Evolutionary conservation across 2,888 invertebrate species (phyloP).

Genomic region (Vanessa cardui): DNA sequence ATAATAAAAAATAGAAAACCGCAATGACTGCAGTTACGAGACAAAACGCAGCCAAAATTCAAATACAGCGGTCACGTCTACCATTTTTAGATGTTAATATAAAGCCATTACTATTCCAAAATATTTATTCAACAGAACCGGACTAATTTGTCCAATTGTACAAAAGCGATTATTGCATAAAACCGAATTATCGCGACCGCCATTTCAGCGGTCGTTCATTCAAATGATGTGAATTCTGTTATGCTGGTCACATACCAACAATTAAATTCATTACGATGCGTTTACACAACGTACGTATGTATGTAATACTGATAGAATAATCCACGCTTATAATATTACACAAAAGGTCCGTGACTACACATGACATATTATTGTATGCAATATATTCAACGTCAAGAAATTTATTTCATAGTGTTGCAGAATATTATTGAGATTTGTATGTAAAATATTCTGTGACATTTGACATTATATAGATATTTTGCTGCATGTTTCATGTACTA

Average conservation of each 20-base stretch:
- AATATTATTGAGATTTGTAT: too few species aligned
- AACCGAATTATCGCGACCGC: conserved; percentile 28
- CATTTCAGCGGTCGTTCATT: conserved; percentile 38
- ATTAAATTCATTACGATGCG: conserved; percentile 65
- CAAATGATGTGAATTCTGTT: conserved; percentile 48
- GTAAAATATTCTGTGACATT: too few species aligned
- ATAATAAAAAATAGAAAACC: too few species aligned
- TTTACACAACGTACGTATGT: conserved; percentile 55
- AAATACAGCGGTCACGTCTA: conserved; percentile 4
- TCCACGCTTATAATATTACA: too few species aligned
- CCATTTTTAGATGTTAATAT: conserved; percentile 29
- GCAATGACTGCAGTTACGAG: background rate
- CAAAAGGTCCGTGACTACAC: background rate
- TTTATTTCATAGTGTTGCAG: too few species aligned
- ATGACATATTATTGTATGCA: too few species aligned
- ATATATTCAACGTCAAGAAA: too few species aligned
- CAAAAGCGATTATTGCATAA: conserved; percentile 35
- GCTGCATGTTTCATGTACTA: too few species aligned
- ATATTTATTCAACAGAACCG: conserved; percentile 30
- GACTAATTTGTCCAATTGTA: conserved; percentile 34
- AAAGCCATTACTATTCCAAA: conserved; percentile 26
- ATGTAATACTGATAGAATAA: conserved; percentile 24
- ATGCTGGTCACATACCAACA: conserved; percentile 61
- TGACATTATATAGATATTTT: too few species aligned
- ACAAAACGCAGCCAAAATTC: conserved; percentile 11